These are phyloP conservation scores for Drosophila lacteicornis DNA, from an alignment of 1,140 invertebrate species.

Conservation along the genomic window DNA sequence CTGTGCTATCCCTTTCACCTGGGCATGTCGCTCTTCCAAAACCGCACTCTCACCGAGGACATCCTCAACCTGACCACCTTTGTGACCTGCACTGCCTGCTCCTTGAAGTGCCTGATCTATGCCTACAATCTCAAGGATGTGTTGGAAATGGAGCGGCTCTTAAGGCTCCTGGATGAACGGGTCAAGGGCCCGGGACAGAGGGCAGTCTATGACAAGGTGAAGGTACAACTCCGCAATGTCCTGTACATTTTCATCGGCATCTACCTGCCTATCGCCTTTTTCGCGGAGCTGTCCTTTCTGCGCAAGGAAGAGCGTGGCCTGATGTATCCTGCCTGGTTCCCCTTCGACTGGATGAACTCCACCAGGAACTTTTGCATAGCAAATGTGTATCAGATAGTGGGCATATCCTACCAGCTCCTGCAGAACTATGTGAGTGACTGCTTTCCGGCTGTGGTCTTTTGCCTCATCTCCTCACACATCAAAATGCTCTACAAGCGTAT, in stretches of 20 bases:
- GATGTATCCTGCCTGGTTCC: constrained; percentile 75
- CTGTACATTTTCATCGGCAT: constrained; percentile 43
- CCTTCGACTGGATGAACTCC: constrained; percentile 64
- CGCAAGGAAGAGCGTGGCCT: constrained; percentile 43
- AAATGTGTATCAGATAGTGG: constrained; percentile 61
- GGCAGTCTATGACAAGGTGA: constrained; percentile 41
- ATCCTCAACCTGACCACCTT: constrained; percentile 58
- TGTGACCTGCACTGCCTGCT: constrained; percentile 57
- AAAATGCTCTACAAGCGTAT: constrained; percentile 62
- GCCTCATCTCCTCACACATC: constrained; percentile 61
- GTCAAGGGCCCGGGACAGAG: constrained; percentile 18
- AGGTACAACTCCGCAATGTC: constrained; percentile 40
- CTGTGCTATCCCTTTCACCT: constrained; percentile 66
- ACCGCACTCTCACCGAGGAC: constrained; percentile 46
- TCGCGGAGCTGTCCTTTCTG: constrained; percentile 62
- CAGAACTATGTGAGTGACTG: constrained; percentile 70
- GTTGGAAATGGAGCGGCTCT: constrained; percentile 42
- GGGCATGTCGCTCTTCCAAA: constrained; percentile 47
- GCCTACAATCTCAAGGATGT: constrained; percentile 53
- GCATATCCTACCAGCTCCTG: constrained; percentile 35
- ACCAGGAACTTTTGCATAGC: constrained; percentile 49
- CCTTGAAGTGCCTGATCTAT: constrained; percentile 57
- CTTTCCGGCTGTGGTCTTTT: constrained; percentile 62
- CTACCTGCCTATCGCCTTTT: constrained; percentile 41
- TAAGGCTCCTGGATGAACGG: constrained; percentile 50